Conservation (phyloP, 2,113 vertebrate genomes). For the Paralichthys olivaceus region DNA sequence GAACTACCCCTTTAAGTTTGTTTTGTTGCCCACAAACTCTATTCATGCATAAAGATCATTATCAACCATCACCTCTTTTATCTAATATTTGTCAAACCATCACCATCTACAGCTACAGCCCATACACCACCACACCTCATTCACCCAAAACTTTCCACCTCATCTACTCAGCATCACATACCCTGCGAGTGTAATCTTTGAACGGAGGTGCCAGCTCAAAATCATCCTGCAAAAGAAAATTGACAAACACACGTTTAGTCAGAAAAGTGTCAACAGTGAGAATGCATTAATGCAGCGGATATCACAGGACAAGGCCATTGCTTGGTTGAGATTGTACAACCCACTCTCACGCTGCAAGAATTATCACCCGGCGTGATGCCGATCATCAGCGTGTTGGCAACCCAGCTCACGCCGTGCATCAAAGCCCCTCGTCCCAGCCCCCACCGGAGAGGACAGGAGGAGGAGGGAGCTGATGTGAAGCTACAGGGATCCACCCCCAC, state of each 20-base stretch:
- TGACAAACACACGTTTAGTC: slow-evolving; percentile 49
- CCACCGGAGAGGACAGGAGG: slow-evolving; percentile 6
- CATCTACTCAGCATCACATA: slow-evolving; percentile 63
- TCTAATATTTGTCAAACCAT: not conserved
- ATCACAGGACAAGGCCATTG: slow-evolving; percentile 36
- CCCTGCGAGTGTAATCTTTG: slow-evolving; percentile 75
- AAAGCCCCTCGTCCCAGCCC: slow-evolving; percentile 66
- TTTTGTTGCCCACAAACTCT: not conserved
- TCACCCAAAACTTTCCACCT: slow-evolving; percentile 21
- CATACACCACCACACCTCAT: slow-evolving; percentile 38
- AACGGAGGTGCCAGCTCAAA: slow-evolving; percentile 70
- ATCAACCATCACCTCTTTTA: slow-evolving; percentile 8
- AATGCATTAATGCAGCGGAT: slow-evolving; percentile 12
- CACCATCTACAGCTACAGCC: slow-evolving; percentile 48
- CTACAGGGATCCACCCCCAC: slow-evolving; percentile 65
- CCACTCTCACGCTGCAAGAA: slow-evolving; percentile 56
- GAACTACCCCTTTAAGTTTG: not conserved
- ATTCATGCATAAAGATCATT: slow-evolving; percentile 5
- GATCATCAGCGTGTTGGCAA: slow-evolving; percentile 65
- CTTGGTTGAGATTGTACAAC: slow-evolving; percentile 53
- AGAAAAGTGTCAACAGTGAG: slow-evolving; percentile 27
- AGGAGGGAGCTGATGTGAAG: slow-evolving; percentile 31
- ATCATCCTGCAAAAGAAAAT: slow-evolving; percentile 71
- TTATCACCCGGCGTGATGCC: slow-evolving; percentile 41
- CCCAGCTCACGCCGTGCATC: slow-evolving; percentile 66